Base-by-base conservation (phyloP, 2,888 invertebrate species). In the Odiellus spinosus region DNA sequence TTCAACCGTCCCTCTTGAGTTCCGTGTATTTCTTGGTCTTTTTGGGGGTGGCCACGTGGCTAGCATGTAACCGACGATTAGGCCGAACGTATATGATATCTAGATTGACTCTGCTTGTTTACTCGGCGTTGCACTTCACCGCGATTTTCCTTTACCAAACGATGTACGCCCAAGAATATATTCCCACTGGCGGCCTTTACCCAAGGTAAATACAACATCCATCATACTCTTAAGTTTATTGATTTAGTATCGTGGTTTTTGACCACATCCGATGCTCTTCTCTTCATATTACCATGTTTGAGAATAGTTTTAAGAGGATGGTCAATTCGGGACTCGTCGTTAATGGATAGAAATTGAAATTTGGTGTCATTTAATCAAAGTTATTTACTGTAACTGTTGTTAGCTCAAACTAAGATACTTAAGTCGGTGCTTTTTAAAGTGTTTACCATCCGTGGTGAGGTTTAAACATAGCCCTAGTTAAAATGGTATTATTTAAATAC, bases 11-110 rank as follows among this genome's bases (percentile, higher is more conserved):
- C 45, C 70, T 84, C 26, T 76, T 80, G 18, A 83, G 83, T 36
- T 82, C 80, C 10, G 72, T 90, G 40, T 93, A 95, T 67, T 91
- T 85, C 67, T 61, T 90, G 45, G 73, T 81, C 47, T 93, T 93
- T 66, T 72, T 95, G 61, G 75, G 76, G 14, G 75, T 82, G 20
- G 81, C 84, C 47, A 87, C 88, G 2, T 84, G 83, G 70, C 85
- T 88, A 84, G 78, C 87, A 18, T 77, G 82, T 58, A 82, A 82
- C 60, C 76, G 74, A 58, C 76, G 80, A 49, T 70, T 91, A 50
- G 76, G 77, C 55, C 73, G 74, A 53, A 79, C 77, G n/a, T 90
- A 85, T 63, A 82, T 82, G 12, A 35, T 46, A 36, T 48, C 56
- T 14, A 59, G 60, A 40, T 51, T 64, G 18, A 47, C 65, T 36